A percentile compares a stretch with the other conserved stretches of the same genome.
phyloP scores from a whole-genome alignment of 2,888 invertebrate species.

The Iphiclides podalirius region DNA sequence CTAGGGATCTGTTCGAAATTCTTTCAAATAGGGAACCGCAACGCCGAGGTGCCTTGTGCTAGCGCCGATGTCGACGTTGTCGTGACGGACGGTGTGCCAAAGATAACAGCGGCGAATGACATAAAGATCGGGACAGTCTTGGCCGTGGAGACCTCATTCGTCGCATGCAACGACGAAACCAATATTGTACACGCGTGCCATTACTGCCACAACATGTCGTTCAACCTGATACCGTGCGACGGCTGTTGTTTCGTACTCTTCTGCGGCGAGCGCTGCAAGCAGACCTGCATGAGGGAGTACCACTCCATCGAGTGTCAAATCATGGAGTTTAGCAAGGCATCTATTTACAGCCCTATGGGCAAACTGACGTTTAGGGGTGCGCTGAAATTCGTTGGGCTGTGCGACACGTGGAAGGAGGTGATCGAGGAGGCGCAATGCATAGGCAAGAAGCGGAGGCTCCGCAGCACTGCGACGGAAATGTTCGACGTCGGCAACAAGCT shows the following conservation, averaged over 20 bases:
- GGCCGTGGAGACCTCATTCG: constrained; percentile 34
- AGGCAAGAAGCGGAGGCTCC: neutral
- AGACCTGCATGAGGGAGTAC: constrained; percentile 25
- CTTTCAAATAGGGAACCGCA: constrained; percentile 24
- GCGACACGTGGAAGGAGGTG: constrained; percentile 13
- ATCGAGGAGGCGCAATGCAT: constrained; percentile 5
- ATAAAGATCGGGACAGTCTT: constrained; percentile 38
- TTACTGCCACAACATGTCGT: constrained; percentile 26
- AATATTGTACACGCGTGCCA: constrained; percentile 30
- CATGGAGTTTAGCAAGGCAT: constrained; percentile 3
- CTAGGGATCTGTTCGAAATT: too few species aligned
- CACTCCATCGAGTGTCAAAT: constrained; percentile 28
- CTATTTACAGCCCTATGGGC: neutral
- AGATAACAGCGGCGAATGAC: constrained; percentile 34
- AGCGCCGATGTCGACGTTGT: constrained; percentile 30
- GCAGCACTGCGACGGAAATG: constrained; percentile 9
- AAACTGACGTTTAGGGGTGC: constrained; percentile 13
- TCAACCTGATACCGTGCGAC: constrained; percentile 27
- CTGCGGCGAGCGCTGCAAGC: constrained; percentile 24
- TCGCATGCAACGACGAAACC: constrained; percentile 14
- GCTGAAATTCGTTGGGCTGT: constrained; percentile 8
- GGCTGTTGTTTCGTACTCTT: constrained; percentile 27
- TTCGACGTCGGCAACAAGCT: constrained; percentile 18
- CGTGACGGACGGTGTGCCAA: constrained; percentile 19
- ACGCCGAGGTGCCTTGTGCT: constrained; percentile 32